A percentile compares a stretch with the other conserved stretches of the same genome.
Conservation (phyloP, 2,888 invertebrate genomes). For the Phyto melanocephala region DNA sequence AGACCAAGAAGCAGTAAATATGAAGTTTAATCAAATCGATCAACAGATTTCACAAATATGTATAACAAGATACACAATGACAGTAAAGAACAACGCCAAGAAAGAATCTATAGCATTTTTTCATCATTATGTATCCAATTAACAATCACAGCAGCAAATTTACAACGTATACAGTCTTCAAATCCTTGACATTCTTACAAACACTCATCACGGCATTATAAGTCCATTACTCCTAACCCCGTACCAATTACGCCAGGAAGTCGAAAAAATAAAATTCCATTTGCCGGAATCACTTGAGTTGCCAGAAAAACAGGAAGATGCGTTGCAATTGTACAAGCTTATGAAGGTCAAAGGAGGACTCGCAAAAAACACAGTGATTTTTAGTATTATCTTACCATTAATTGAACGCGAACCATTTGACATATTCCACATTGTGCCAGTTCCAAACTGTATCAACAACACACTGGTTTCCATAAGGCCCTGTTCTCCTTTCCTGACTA, state of each 20-base stretch:
- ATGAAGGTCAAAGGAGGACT: too few species aligned
- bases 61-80: too few species aligned
- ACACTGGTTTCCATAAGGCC: neutral
- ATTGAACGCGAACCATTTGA: too few species aligned
- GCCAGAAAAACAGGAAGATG: too few species aligned
- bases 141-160: neutral
- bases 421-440: too few species aligned
- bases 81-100: neutral
- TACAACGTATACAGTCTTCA: neutral
- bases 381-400: too few species aligned
- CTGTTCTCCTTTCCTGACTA: neutral
- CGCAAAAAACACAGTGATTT: too few species aligned
- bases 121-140: constrained; percentile 4
- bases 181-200: neutral
- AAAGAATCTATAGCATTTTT: neutral
- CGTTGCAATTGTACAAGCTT: too few species aligned
- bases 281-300: neutral
- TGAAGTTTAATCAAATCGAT: too few species aligned
- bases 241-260: neutral
- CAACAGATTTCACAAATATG: too few species aligned
- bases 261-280: neutral
- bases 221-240: neutral
- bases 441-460: neutral
- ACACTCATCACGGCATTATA: neutral
- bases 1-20: too few species aligned